These are phyloP conservation scores for Craterocephalus amniculus DNA, from an alignment of 2,797 vertebrate species.

Conservation along the genomic window DNA sequence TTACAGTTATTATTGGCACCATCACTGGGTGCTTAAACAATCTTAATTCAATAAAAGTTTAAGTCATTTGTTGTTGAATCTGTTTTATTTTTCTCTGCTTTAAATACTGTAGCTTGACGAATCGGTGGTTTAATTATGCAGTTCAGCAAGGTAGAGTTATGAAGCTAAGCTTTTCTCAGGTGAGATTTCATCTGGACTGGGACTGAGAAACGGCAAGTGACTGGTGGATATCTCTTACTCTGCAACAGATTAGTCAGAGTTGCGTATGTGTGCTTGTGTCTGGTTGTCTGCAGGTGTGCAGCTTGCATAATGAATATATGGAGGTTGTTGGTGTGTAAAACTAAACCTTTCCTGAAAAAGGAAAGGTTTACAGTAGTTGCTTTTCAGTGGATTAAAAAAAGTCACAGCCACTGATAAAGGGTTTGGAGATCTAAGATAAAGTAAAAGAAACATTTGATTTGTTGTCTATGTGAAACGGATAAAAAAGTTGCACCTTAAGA, in stretches of 20 bases:
- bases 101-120: conserved; percentile 17
- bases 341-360: conserved; percentile 5
- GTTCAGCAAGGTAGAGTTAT: conserved; percentile 26
- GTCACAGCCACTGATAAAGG: background rate
- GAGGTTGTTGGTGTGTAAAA: conserved; percentile 23
- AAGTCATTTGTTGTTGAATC: conserved; percentile 28
- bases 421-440: conserved; percentile 4
- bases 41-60: conserved; percentile 30
- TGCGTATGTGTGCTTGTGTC: conserved; percentile 13
- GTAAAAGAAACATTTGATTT: conserved; percentile 15
- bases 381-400: background rate
- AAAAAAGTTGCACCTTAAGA: conserved; percentile 3
- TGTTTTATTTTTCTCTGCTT: conserved; percentile 13
- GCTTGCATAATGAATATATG: conserved; percentile 1
- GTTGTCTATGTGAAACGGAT: conserved; percentile 10
- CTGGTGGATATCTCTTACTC: conserved; percentile 13
- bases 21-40: conserved; percentile 4
- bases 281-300: conserved; percentile 10
- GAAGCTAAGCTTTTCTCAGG: background rate
- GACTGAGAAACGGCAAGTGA: conserved; percentile 32
- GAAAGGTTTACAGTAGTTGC: background rate
- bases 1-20: conserved; percentile 9
- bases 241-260: conserved; percentile 10
- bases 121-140: conserved; percentile 9
- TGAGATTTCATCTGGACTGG: conserved; percentile 21